Conservation (phyloP, 2,113 vertebrate species). For the Furnarius figulus region DNA sequence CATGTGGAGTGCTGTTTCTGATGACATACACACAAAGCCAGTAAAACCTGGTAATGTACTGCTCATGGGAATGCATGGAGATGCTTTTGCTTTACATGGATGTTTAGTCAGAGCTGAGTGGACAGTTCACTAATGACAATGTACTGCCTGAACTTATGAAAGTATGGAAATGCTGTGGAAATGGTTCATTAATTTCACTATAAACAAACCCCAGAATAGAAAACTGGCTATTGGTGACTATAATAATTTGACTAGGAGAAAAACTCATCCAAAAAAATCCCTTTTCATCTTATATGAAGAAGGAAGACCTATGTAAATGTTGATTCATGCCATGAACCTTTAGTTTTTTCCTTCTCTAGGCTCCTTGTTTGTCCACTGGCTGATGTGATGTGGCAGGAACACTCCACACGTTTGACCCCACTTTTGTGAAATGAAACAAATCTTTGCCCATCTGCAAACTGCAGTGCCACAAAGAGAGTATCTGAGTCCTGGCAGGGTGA, state of each 20-base stretch:
- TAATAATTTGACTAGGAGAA: not conserved
- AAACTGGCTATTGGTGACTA: not conserved
- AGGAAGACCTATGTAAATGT: not conserved
- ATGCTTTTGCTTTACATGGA: not conserved
- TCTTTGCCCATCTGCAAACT: not conserved
- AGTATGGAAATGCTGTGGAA: not conserved
- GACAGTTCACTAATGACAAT: not conserved
- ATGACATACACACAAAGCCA: not conserved
- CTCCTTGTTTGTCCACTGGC: not conserved
- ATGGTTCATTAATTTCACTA: not conserved
- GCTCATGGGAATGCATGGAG: not conserved
- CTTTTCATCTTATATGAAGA: not conserved
- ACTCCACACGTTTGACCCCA: not conserved
- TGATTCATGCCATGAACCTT: not conserved
- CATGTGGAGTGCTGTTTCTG: not conserved
- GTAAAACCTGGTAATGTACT: not conserved
- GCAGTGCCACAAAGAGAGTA: not conserved
- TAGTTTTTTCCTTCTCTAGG: not conserved
- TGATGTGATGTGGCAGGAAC: not conserved
- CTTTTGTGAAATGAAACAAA: not conserved
- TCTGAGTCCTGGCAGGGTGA: not conserved
- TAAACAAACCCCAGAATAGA: not conserved
- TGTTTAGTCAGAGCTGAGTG: not conserved
- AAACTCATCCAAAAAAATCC: not conserved
- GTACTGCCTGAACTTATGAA: not conserved